Evolutionary conservation across 2,797 vertebrate species (phyloP), one percentile per base, ranked within the genome.

Genomic region (Gouania willdenowi): DNA sequence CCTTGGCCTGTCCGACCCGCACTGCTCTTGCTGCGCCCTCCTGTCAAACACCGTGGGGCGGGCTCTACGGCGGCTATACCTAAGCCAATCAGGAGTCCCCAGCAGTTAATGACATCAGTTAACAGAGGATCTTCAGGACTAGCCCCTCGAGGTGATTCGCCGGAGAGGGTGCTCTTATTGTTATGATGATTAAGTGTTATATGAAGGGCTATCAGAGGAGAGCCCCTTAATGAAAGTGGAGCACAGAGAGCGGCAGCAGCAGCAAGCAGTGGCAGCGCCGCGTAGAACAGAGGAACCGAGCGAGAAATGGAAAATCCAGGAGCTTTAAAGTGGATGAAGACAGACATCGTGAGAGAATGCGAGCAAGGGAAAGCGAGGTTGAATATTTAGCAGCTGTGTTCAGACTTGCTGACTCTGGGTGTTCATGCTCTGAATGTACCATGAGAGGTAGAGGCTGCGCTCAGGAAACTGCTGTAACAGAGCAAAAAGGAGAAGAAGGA

Each of bases 121-220:
- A 81, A 58, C 58, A 10, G 44, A 51, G 73, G 50, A 67, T 66
- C 65, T 80, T 71, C 57, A 50, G 62, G 70, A 57, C 65, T 49
- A 30, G 66, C 74, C 75, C 75, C 81, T 70, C 13, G 76, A 77
- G 82, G 77, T 76, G 78, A 77, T 66, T 75, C 58, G 80, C 48
- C 35, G 44, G 55, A 35, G 63, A 52, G 74, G 70, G 79, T 42
- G 77, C 78, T 82, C 77, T 83, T 76, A 82, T 81, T 83, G 80
- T 83, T 83, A 81, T 81, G 77, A 84, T 83, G 81, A 86, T 86
- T 82, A 84, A 86, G 81, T 82, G 81, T 69, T 78, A 77, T 81
- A 77, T 86, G 83, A 81, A 86, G 81, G 77, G 80, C 81, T 78
- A 84, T 84, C 83, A 82, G 71, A 84, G 77, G 80, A 84, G 83